These are phyloP conservation scores for Brachynemurus nebulosus DNA, from an alignment of 2,888 invertebrate genomes.

Conservation along the genomic window DNA sequence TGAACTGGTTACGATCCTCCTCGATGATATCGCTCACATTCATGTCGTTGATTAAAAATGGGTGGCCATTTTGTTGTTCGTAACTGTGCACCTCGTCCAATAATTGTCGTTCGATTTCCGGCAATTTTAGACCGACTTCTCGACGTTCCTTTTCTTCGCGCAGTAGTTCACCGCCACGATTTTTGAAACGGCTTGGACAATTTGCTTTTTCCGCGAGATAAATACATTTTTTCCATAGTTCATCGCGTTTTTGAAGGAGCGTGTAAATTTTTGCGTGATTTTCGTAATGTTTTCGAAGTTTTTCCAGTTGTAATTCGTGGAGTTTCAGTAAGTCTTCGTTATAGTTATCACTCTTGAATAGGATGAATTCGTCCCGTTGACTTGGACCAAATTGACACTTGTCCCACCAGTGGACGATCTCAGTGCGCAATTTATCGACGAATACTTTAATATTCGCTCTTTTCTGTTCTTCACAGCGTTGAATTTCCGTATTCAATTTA, in stretches of 20 bases:
- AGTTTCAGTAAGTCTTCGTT: constrained; percentile 66
- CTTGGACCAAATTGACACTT: constrained; percentile 52
- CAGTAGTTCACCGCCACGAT: constrained; percentile 74
- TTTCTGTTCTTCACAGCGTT: no score
- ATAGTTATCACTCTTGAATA: constrained; percentile 51
- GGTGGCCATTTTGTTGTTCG: constrained; percentile 36
- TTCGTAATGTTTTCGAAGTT: constrained; percentile 48
- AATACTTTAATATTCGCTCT: no score
- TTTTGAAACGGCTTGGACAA: constrained; percentile 73
- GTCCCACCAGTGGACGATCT: constrained; percentile 64
- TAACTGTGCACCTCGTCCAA: constrained; percentile 39
- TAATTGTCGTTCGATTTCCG: constrained; percentile 57
- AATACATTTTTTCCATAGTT: constrained; percentile 60
- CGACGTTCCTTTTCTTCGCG: constrained; percentile 79
- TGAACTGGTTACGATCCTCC: constrained; percentile 45
- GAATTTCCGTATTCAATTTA: no score
- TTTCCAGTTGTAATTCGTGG: constrained; percentile 65
- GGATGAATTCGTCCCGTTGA: constrained; percentile 48
- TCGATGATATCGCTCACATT: constrained; percentile 46
- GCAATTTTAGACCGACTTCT: constrained; percentile 51
- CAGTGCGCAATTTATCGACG: constrained; percentile 52
- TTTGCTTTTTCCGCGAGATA: constrained; percentile 60
- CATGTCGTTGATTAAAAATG: constrained; percentile 49
- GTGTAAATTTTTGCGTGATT: constrained; percentile 52
- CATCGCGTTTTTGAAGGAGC: constrained; percentile 48